Evolutionary conservation across 2,888 invertebrate species (phyloP).

Genomic region (Cephus rjabovi): DNA sequence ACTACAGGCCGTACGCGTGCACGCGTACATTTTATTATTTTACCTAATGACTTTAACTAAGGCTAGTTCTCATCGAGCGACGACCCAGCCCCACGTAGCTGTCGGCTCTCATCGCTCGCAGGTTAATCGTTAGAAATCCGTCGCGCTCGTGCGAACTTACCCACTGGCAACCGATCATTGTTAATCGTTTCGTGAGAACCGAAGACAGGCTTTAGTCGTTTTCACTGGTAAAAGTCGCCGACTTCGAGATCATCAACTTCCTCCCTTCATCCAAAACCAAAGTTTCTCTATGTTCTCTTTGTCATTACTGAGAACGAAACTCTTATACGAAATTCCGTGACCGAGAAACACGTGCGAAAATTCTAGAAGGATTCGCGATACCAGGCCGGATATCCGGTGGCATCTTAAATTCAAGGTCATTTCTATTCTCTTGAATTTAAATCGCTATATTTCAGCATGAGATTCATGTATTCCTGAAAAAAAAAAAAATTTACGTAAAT

Average conservation of each 20-base stretch:
- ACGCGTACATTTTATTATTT: conserved; percentile 11
- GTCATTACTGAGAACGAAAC: not conserved
- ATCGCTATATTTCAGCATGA: not conserved
- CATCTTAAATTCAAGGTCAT: not conserved
- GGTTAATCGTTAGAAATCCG: not conserved
- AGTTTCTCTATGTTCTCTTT: not conserved
- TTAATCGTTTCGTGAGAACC: not conserved
- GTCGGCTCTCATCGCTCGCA: not conserved
- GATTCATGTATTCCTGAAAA: not conserved
- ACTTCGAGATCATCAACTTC: not conserved
- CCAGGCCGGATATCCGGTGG: not conserved
- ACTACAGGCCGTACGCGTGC: not conserved
- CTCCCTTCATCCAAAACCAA: not conserved
- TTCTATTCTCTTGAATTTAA: not conserved
- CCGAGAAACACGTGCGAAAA: not conserved
- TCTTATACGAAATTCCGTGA: not conserved
- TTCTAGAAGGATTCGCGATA: not conserved
- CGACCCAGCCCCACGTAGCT: not conserved
- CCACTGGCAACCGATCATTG: not conserved
- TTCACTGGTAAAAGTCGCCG: not conserved
- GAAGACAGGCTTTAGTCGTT: not conserved
- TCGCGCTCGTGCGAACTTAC: not conserved
- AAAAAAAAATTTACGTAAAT: not conserved
- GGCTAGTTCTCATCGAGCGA: conserved; percentile 17
- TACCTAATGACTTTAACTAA: conserved; percentile 20